Conservation (phyloP, 2,797 vertebrate genomes). For the Cossypha dichroa region DNA sequence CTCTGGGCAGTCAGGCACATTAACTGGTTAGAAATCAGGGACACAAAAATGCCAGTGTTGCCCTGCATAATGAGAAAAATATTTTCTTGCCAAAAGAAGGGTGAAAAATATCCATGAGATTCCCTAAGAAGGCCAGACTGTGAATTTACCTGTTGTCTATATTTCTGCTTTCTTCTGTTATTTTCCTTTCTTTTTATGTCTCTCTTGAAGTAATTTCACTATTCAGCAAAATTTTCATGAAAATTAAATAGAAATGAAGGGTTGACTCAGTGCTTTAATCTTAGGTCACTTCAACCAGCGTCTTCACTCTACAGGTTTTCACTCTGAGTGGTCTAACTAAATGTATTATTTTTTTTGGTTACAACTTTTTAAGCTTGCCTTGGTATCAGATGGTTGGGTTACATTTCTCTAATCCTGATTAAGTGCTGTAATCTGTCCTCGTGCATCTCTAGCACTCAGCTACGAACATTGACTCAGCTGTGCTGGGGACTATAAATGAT, state of each 20-base stretch:
- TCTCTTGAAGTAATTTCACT: background rate
- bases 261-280: background rate
- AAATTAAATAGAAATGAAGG: background rate
- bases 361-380: background rate
- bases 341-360: background rate
- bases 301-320: background rate
- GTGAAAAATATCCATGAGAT: background rate
- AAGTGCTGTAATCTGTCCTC: background rate
- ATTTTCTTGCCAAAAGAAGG: background rate
- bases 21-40: background rate
- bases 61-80: background rate
- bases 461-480: background rate
- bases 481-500: background rate
- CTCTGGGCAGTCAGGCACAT: background rate
- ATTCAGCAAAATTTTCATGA: background rate
- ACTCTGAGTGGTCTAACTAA: background rate
- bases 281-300: background rate
- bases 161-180: background rate
- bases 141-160: background rate
- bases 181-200: background rate
- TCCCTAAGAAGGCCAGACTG: background rate
- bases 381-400: background rate
- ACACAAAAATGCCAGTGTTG: background rate
- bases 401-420: background rate
- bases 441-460: background rate